Evolutionary conservation across 2,888 invertebrate species (phyloP).

Genomic region (Taphrorychus bicolor): DNA sequence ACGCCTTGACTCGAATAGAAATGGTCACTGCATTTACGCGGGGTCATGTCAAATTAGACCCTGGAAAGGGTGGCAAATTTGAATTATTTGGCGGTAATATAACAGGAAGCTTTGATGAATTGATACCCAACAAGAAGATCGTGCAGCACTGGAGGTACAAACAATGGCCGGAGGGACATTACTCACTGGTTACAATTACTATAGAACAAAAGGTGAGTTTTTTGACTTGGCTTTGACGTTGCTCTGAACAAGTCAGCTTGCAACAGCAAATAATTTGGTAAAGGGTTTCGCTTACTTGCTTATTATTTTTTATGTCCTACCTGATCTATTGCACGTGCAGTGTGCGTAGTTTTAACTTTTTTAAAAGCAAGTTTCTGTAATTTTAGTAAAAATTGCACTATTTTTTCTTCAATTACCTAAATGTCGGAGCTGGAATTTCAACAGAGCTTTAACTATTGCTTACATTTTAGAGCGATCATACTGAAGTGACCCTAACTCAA

Average conservation of each 20-base stretch:
- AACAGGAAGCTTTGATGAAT: slow-evolving; percentile 83
- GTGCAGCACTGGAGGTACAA: slow-evolving; percentile 93
- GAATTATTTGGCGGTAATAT: slow-evolving; percentile 93
- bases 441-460: not conserved
- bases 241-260: no score
- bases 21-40: slow-evolving; percentile 93
- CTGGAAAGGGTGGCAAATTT: slow-evolving; percentile 86
- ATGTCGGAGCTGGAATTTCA: no score
- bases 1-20: slow-evolving; percentile 85
- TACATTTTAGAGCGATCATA: slow-evolving; percentile 75
- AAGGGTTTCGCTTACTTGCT: no score
- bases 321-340: no score
- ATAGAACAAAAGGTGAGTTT: slow-evolving; percentile 78
- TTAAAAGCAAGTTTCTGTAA: no score
- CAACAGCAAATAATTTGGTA: no score
- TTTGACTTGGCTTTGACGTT: no score
- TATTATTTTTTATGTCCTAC: no score
- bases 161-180: slow-evolving; percentile 92
- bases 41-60: slow-evolving; percentile 77
- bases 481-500: slow-evolving; percentile 82
- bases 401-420: no score
- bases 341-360: no score
- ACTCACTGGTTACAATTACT: slow-evolving; percentile 84
- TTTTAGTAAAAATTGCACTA: no score
- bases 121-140: slow-evolving; percentile 84